A percentile compares a stretch with the other conserved stretches of the same genome.
Conservation (phyloP, 2,888 invertebrate species). For the Mycalesis mineus region DNA sequence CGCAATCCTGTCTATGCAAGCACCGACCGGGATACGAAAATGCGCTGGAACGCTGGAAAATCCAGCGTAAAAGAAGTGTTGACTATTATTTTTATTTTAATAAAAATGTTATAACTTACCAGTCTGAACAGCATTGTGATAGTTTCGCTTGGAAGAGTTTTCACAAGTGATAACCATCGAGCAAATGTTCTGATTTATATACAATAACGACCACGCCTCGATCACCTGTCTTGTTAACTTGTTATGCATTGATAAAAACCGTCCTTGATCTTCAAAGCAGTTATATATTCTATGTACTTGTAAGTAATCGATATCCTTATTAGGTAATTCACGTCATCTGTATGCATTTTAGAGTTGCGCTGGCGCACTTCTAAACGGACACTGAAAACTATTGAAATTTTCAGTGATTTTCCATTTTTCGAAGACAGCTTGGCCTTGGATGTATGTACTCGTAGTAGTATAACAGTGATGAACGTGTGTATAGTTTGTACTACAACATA, state of each 20-base stretch:
- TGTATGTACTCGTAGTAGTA: no score
- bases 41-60: no score
- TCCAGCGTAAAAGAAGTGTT: no score
- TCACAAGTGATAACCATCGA: slow-evolving; percentile 61
- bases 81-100: not conserved
- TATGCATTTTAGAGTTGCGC: slow-evolving; percentile 1
- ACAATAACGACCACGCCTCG: slow-evolving; percentile 59
- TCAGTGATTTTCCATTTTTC: no score
- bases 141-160: slow-evolving; percentile 51
- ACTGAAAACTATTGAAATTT: no score
- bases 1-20: no score
- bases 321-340: slow-evolving; percentile 27
- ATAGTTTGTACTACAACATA: no score
- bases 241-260: slow-evolving; percentile 54
- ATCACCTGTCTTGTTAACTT: slow-evolving; percentile 43
- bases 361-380: not conserved
- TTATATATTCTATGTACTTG: slow-evolving; percentile 48
- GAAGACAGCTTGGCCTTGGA: no score
- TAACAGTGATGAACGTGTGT: no score
- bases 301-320: slow-evolving; percentile 56
- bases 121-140: slow-evolving; percentile 68
- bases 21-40: no score
- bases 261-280: slow-evolving; percentile 73
- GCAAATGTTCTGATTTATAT: slow-evolving; percentile 55
- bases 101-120: slow-evolving; percentile 45